A percentile compares a stretch with the other conserved stretches of the same genome.
phyloP scores from a whole-genome alignment of 1,140 invertebrate species.

The Drosophila pachea region DNA sequence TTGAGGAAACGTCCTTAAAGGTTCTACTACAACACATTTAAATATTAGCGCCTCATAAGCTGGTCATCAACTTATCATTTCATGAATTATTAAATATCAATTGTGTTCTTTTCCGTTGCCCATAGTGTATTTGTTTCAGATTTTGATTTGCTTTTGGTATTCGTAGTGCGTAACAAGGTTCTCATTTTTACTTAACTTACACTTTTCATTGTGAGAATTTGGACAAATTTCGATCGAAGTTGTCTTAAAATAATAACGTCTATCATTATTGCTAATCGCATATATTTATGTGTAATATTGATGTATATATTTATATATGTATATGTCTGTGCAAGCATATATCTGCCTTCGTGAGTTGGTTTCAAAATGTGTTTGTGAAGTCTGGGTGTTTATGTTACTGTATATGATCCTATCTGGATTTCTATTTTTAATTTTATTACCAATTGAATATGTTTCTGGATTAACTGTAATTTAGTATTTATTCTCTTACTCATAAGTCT shows the following conservation, averaged over 20 bases:
- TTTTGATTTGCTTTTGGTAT: conserved; percentile 48
- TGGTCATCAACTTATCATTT: conserved; percentile 36
- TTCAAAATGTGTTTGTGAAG: conserved; percentile 19
- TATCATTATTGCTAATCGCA: conserved; percentile 47
- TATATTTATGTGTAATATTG: conserved; percentile 8
- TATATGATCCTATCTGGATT: conserved; percentile 43
- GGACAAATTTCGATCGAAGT: conserved; percentile 34
- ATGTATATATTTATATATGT: conserved; percentile 17
- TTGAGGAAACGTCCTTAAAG: conserved; percentile 54
- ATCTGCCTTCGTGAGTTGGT: conserved; percentile 12
- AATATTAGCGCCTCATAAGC: conserved; percentile 73
- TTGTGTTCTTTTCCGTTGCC: conserved; percentile 7
- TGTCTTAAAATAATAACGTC: conserved; percentile 63
- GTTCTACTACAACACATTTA: conserved; percentile 68
- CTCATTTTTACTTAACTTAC: conserved; percentile 40
- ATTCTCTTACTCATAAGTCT: conserved; percentile 15
- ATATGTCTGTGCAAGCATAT: conserved; percentile 14
- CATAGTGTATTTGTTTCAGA: background rate
- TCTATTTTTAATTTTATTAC: conserved; percentile 8
- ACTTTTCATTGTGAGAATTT: conserved; percentile 34
- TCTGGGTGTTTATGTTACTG: conserved; percentile 33
- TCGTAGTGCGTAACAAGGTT: conserved; percentile 55
- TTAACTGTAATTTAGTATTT: conserved; percentile 49
- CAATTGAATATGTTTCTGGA: conserved; percentile 41
- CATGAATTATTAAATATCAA: conserved; percentile 2